Percentiles rank a stretch among this genome's conserved stretches.
These are phyloP conservation scores for Prolemur simus DNA, from an alignment of 2,113 vertebrate genomes.

Conservation along the genomic window DNA sequence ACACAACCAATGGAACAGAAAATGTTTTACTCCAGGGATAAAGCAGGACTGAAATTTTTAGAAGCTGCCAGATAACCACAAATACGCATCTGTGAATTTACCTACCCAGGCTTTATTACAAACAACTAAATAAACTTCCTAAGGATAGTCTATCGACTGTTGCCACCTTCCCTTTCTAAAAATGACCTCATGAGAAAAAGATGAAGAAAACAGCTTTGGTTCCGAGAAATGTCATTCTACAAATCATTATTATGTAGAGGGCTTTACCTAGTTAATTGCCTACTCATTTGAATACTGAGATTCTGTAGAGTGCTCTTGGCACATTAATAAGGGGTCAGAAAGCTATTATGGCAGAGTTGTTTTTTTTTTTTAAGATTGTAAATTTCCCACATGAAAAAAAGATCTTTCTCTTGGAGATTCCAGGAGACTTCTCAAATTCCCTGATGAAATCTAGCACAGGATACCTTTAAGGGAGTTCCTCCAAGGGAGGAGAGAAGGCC, in stretches of 20 bases:
- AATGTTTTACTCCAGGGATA: slow-evolving; percentile 36
- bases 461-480: slow-evolving; percentile 75
- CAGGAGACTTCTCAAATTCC: slow-evolving; percentile 1
- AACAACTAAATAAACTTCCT: slow-evolving; percentile 76
- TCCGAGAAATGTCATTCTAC: background rate
- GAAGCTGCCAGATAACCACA: background rate
- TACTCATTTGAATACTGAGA: slow-evolving; percentile 47
- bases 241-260: background rate
- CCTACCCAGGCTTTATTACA: slow-evolving; percentile 55
- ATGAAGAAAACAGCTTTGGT: slow-evolving; percentile 39
- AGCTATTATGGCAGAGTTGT: background rate
- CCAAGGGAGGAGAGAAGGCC: background rate
- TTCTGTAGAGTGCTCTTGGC: slow-evolving; percentile 37
- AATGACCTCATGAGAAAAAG: slow-evolving; percentile 52
- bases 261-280: slow-evolving; percentile 34
- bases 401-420: slow-evolving; percentile 54
- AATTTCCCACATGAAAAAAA: slow-evolving; percentile 19
- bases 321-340: slow-evolving; percentile 63
- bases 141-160: background rate
- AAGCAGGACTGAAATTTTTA: slow-evolving; percentile 29
- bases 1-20: slow-evolving; percentile 34
- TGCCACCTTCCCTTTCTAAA: slow-evolving; percentile 46
- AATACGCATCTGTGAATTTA: background rate
- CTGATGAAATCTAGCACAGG: slow-evolving; percentile 57
- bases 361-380: background rate